Conservation (phyloP, 2,797 vertebrate genomes). For the Tachyglossus aculeatus region DNA sequence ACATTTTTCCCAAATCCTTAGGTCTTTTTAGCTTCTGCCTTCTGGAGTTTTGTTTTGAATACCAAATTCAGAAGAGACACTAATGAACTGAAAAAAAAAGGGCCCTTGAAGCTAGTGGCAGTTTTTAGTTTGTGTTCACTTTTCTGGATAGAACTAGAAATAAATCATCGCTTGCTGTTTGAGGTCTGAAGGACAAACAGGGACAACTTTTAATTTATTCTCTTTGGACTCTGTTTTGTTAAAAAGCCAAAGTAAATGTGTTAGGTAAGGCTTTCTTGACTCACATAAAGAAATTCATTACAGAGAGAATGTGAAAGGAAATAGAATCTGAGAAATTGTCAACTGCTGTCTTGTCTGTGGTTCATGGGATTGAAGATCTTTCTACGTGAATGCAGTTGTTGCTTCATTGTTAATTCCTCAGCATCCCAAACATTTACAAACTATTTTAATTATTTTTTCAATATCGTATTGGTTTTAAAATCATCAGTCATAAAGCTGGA, state of each 20-base stretch:
- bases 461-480: too few species aligned
- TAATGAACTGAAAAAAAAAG: too few species aligned
- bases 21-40: too few species aligned
- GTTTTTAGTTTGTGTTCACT: background rate
- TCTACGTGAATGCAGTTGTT: slow-evolving; percentile 25
- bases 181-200: background rate
- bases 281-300: slow-evolving; percentile 5
- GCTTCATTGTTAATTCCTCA: slow-evolving; percentile 40
- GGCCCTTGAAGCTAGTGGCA: too few species aligned
- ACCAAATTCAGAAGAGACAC: too few species aligned
- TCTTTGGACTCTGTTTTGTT: slow-evolving; percentile 22
- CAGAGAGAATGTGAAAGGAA: background rate
- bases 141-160: background rate
- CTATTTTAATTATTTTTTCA: too few species aligned
- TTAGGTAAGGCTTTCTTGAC: background rate
- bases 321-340: slow-evolving; percentile 23
- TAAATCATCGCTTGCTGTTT: background rate
- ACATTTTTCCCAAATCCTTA: too few species aligned
- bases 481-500: too few species aligned
- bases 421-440: slow-evolving; percentile 16
- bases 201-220: background rate
- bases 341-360: background rate
- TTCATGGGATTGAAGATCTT: slow-evolving; percentile 29
- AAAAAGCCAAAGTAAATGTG: background rate
- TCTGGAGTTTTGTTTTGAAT: too few species aligned